Conservation (phyloP, 2,888 invertebrate species). For the Cephus spinipes region DNA sequence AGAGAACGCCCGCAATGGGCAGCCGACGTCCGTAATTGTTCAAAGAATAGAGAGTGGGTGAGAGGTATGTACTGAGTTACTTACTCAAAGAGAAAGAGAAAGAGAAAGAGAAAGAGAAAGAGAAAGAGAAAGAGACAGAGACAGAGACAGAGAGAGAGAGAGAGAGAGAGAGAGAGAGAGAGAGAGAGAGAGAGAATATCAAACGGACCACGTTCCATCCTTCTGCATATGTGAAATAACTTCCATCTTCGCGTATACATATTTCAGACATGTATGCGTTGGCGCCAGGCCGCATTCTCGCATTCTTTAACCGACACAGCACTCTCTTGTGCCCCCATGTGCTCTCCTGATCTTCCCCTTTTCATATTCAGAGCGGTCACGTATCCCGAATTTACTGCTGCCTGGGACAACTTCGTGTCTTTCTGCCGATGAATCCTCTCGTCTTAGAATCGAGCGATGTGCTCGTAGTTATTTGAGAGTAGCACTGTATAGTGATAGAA, state of each 20-base stretch:
- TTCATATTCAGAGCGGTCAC: slow-evolving; percentile 22
- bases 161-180: too few species aligned
- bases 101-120: too few species aligned
- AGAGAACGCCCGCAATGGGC: too few species aligned
- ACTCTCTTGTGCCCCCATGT: slow-evolving; percentile 10
- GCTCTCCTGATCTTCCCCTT: slow-evolving; percentile 9
- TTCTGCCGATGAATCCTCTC: not conserved
- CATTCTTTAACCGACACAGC: slow-evolving; percentile 54
- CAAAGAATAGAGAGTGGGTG: too few species aligned
- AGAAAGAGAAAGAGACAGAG: too few species aligned
- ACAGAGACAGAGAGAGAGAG: too few species aligned
- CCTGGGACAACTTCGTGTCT: not conserved
- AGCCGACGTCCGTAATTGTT: too few species aligned
- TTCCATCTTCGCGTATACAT: slow-evolving; percentile 23
- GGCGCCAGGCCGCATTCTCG: slow-evolving; percentile 65
- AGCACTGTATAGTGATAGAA: not conserved
- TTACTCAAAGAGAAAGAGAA: too few species aligned
- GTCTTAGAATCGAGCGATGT: not conserved
- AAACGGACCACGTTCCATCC: not conserved
- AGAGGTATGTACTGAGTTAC: too few species aligned
- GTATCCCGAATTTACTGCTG: slow-evolving; percentile 5
- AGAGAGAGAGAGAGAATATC: not conserved
- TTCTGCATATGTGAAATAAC: not conserved
- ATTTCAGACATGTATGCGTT: slow-evolving; percentile 41
- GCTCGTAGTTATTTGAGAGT: not conserved